A percentile compares a stretch with the other conserved stretches of the same genome.
These are phyloP conservation scores for Antennarius striatus DNA, from an alignment of 2,113 vertebrate species.

Conservation along the genomic window DNA sequence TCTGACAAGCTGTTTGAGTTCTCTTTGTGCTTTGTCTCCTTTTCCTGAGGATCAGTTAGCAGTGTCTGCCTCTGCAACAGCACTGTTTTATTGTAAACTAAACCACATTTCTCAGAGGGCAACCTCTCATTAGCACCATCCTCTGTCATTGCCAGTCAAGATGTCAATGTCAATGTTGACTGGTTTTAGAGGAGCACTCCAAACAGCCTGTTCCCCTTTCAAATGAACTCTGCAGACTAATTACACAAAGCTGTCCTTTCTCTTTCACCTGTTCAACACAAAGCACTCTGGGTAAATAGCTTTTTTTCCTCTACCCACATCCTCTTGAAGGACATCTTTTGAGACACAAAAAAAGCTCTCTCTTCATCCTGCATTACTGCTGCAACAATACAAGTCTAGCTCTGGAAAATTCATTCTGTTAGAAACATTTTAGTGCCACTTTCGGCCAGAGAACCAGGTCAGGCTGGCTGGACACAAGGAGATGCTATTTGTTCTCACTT, in stretches of 20 bases:
- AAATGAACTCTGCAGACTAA: conserved; percentile 51
- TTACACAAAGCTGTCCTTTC: conserved; percentile 55
- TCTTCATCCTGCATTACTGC: conserved; percentile 33
- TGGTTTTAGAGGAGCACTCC: conserved; percentile 38
- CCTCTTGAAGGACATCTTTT: conserved; percentile 25
- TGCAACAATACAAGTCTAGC: conserved; percentile 25
- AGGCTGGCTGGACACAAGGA: conserved; percentile 13
- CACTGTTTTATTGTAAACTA: conserved; percentile 12
- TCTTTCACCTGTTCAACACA: conserved; percentile 47
- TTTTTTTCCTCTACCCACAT: conserved; percentile 6
- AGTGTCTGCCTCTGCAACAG: conserved; percentile 2
- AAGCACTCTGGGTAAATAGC: conserved; percentile 39
- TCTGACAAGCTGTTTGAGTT: too few species aligned
- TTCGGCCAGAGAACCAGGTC: conserved; percentile 10
- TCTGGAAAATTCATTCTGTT: conserved; percentile 38
- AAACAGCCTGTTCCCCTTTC: conserved; percentile 2
- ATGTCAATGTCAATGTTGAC: conserved; percentile 47
- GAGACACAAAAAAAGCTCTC: conserved; percentile 8
- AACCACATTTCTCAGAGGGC: conserved; percentile 40
- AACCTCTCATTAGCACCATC: conserved; percentile 31
- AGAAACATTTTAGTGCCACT: conserved; percentile 47
- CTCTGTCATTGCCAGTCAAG: conserved; percentile 12
- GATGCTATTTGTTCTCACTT: conserved; percentile 1
- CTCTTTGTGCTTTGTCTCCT: neutral
- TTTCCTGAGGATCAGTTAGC: conserved; percentile 8